phyloP scores from a whole-genome alignment of 2,888 invertebrate species.

The Cylloceria caligata region DNA sequence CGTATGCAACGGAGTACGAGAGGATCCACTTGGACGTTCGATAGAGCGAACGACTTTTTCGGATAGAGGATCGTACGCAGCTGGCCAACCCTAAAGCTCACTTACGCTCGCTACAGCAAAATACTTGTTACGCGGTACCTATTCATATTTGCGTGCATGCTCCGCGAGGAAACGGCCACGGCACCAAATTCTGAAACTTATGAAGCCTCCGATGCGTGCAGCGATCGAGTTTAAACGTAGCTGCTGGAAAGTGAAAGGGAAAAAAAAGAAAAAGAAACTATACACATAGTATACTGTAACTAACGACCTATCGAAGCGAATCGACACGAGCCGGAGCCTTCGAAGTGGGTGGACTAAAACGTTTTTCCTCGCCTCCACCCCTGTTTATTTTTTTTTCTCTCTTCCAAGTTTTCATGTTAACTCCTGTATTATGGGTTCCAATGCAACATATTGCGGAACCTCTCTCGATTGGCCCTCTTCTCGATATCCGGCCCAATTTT shows the following conservation, averaged over 20 bases:
- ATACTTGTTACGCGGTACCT: slow-evolving; percentile 28
- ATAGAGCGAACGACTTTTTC: slow-evolving; percentile 55
- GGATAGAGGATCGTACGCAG: slow-evolving; percentile 36
- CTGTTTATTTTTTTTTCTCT: slow-evolving; percentile 21
- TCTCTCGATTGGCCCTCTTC: slow-evolving; percentile 64
- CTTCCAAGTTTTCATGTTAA: slow-evolving; percentile 46
- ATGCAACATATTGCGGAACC: slow-evolving; percentile 75
- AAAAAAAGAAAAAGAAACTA: slow-evolving; percentile 33
- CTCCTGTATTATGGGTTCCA: slow-evolving; percentile 49
- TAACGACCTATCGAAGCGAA: slow-evolving; percentile 61
- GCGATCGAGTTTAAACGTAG: slow-evolving; percentile 47
- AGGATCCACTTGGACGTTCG: slow-evolving; percentile 59
- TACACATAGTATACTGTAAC: slow-evolving; percentile 17
- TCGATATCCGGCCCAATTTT: slow-evolving; percentile 78
- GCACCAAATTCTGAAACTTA: slow-evolving; percentile 47
- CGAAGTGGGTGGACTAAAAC: slow-evolving; percentile 45
- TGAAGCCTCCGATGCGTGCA: slow-evolving; percentile 58
- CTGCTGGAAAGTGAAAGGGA: slow-evolving; percentile 24
- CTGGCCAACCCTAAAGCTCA: slow-evolving; percentile 39
- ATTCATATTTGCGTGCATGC: slow-evolving; percentile 15
- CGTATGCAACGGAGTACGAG: slow-evolving; percentile 2
- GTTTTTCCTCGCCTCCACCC: slow-evolving; percentile 48
- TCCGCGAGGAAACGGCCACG: slow-evolving; percentile 25
- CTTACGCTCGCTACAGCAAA: slow-evolving; percentile 21
- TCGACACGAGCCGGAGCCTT: slow-evolving; percentile 67